Percentiles rank a stretch among this genome's conserved stretches.
Evolutionary conservation across 2,113 vertebrate species (phyloP).

Genomic region (Malaclemys terrapin): DNA sequence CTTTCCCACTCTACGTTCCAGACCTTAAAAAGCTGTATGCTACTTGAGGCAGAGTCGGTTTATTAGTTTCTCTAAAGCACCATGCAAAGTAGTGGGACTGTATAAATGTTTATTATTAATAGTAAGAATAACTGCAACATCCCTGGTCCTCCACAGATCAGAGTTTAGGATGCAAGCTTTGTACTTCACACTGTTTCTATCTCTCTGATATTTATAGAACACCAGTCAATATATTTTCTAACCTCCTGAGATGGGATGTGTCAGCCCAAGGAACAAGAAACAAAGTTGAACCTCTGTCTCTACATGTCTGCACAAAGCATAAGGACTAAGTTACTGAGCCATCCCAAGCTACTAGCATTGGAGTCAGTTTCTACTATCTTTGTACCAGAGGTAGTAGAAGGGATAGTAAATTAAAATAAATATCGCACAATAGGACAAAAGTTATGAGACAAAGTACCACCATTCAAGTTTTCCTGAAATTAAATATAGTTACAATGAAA

Average conservation of each 20-base stretch:
- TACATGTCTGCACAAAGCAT: neutral
- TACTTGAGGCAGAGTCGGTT: neutral
- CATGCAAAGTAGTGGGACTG: neutral
- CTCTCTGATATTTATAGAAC: neutral
- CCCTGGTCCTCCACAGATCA: neutral
- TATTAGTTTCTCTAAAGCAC: neutral
- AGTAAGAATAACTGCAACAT: neutral
- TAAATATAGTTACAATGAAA: neutral
- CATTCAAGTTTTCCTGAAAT: neutral
- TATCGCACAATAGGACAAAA: neutral
- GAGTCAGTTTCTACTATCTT: too few species aligned
- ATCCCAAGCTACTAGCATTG: too few species aligned
- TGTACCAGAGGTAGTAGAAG: too few species aligned
- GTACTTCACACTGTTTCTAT: too few species aligned
- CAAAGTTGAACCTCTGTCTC: neutral
- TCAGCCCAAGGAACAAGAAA: neutral
- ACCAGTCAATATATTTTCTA: neutral
- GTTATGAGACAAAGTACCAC: neutral
- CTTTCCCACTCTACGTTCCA: rapidly evolving
- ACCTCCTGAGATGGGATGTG: neutral
- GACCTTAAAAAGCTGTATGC: neutral
- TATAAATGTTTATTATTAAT: neutral
- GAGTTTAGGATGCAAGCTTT: too few species aligned
- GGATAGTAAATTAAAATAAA: neutral
- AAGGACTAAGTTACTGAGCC: too few species aligned